Percentiles rank a stretch among this genome's conserved stretches.
Conservation (phyloP, 2,797 vertebrate species). For the Harpagifer antarcticus region DNA sequence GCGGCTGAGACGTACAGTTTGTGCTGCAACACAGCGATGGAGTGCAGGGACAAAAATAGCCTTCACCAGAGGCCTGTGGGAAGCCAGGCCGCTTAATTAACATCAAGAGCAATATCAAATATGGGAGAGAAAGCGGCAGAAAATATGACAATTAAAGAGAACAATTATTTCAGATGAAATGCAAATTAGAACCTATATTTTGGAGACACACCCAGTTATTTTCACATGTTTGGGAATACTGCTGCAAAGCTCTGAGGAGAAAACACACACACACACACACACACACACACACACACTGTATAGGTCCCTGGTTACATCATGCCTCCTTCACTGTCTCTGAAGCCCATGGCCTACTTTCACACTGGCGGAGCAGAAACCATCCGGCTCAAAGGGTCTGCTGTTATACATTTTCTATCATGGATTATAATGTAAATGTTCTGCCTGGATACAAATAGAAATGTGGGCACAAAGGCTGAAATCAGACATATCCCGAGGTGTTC, state of each 20-base stretch:
- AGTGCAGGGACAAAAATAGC: slow-evolving; percentile 65
- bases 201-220: neutral
- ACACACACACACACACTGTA: slow-evolving; percentile 8
- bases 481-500: slow-evolving; percentile 49
- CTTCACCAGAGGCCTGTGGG: slow-evolving; percentile 47
- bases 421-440: slow-evolving; percentile 44
- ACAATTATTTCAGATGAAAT: neutral
- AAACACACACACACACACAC: slow-evolving; percentile 28
- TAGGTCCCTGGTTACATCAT: slow-evolving; percentile 73
- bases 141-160: neutral
- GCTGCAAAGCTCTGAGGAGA: slow-evolving; percentile 49
- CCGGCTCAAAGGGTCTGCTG: slow-evolving; percentile 18
- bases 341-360: slow-evolving; percentile 69
- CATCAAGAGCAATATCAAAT: slow-evolving; percentile 34
- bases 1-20: slow-evolving; percentile 24
- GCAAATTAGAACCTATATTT: neutral
- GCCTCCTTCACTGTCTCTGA: slow-evolving; percentile 58
- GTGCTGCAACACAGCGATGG: slow-evolving; percentile 34
- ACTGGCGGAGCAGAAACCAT: slow-evolving; percentile 50
- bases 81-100: slow-evolving; percentile 66
- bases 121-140: neutral
- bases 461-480: slow-evolving; percentile 42
- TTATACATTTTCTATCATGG: slow-evolving; percentile 10
- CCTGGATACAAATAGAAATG: slow-evolving; percentile 49
- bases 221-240: slow-evolving; percentile 7